These are phyloP conservation scores for Epicauta chinensis DNA, from an alignment of 1,140 invertebrate genomes.

Conservation along the genomic window DNA sequence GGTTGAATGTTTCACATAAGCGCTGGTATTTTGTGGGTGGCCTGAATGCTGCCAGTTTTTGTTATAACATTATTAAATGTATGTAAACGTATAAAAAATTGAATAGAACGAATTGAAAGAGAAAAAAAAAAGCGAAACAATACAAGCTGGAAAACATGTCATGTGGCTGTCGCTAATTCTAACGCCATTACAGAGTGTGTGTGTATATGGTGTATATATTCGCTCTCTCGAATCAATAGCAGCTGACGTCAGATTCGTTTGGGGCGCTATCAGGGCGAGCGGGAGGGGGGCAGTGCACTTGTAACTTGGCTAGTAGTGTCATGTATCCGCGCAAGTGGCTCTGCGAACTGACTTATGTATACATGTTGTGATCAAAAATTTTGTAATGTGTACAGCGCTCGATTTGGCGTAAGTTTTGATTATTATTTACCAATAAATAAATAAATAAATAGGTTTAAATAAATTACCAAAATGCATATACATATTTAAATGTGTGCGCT, in stretches of 20 bases:
- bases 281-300: conserved; percentile 41
- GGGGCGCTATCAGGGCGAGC: conserved; percentile 37
- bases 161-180: conserved; percentile 26
- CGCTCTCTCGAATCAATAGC: conserved; percentile 39
- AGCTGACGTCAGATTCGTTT: conserved; percentile 39
- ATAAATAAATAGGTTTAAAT: too few species aligned
- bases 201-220: too few species aligned
- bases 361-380: conserved; percentile 29
- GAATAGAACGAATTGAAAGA: too few species aligned
- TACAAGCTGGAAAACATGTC: too few species aligned
- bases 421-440: too few species aligned
- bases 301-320: conserved; percentile 43
- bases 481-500: conserved; percentile 21
- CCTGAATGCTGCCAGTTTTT: conserved; percentile 1
- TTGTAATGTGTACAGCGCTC: conserved; percentile 28
- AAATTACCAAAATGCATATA: conserved; percentile 18
- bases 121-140: too few species aligned
- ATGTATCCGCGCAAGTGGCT: conserved; percentile 42
- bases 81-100: not conserved
- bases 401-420: conserved; percentile 33
- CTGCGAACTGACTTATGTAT: conserved; percentile 37
- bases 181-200: conserved; percentile 31
- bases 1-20: conserved; percentile 13
- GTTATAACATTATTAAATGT: not conserved
- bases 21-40: conserved; percentile 10